These are phyloP conservation scores for Drosophila algonquin DNA, from an alignment of 2,888 invertebrate species.

Conservation along the genomic window DNA sequence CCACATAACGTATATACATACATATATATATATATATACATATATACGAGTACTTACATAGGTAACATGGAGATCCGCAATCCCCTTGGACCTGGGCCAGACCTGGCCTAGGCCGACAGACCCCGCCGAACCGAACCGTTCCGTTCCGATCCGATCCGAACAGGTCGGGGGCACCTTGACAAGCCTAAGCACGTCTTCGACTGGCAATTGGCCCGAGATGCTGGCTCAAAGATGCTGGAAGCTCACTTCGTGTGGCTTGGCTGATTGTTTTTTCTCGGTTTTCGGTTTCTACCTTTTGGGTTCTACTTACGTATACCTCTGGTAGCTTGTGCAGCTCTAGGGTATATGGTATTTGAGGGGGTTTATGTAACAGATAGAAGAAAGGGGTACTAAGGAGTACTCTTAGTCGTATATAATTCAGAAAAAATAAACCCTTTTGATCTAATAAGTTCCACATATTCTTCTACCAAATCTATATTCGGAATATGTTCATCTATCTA, in stretches of 20 bases:
- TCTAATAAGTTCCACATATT: neutral
- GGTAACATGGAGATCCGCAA: slow-evolving; percentile 3
- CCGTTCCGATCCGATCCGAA: neutral
- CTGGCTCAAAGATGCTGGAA: slow-evolving; percentile 21
- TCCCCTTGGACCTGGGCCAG: slow-evolving; percentile 29
- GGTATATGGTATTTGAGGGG: neutral
- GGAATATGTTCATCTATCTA: too few relatives aligned
- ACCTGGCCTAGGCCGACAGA: too few relatives aligned
- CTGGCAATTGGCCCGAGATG: slow-evolving; percentile 53
- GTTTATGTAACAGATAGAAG: neutral
- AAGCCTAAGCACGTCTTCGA: slow-evolving; percentile 68
- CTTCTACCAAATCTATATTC: neutral
- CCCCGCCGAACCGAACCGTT: too few relatives aligned
- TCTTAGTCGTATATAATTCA: neutral
- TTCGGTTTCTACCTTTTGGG: slow-evolving; percentile 17
- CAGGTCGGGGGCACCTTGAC: slow-evolving; percentile 66
- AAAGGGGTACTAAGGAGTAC: neutral
- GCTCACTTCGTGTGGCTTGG: slow-evolving; percentile 38
- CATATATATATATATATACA: slow-evolving; percentile 33
- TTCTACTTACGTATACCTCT: slow-evolving; percentile 19
- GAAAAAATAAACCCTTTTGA: neutral
- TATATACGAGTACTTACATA: slow-evolving; percentile 14
- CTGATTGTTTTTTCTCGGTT: slow-evolving; percentile 41
- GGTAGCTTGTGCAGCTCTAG: neutral
- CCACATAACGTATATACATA: slow-evolving; percentile 13